A percentile compares a stretch with the other conserved stretches of the same genome.
phyloP scores from a whole-genome alignment of 2,888 invertebrate genomes.

The Aquatica leii region DNA sequence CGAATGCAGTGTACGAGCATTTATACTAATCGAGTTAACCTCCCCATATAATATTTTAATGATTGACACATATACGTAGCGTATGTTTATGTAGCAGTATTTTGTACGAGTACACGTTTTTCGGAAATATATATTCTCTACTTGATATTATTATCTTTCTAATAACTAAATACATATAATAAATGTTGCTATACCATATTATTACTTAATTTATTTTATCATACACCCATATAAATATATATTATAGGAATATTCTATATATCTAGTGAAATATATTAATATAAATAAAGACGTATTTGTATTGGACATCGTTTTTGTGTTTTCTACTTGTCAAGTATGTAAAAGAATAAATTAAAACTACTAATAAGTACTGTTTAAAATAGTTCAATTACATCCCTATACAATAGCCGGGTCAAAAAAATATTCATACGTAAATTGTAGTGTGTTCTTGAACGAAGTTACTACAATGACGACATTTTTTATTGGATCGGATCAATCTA shows the following conservation, averaged over 20 bases:
- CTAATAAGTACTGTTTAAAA: background rate
- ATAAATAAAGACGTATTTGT: conserved; percentile 63
- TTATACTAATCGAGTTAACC: conserved; percentile 54
- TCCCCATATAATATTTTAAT: conserved; percentile 58
- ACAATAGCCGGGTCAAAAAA: too few relatives aligned
- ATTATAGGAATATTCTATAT: conserved; percentile 59
- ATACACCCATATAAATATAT: conserved; percentile 59
- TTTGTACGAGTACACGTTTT: conserved; percentile 63
- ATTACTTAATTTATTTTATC: conserved; percentile 62
- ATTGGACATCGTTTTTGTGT: conserved; percentile 52
- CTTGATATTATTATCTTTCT: conserved; percentile 61
- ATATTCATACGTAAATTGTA: too few relatives aligned
- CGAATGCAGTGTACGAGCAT: conserved; percentile 52
- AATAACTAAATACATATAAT: conserved; percentile 59
- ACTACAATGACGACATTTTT: too few relatives aligned
- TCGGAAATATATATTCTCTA: conserved; percentile 60
- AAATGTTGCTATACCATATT: conserved; percentile 62
- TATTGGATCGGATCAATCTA: too few relatives aligned
- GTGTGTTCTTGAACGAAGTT: too few relatives aligned
- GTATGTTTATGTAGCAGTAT: conserved; percentile 59
- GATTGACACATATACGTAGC: conserved; percentile 56
- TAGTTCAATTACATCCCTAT: too few relatives aligned
- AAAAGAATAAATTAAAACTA: background rate
- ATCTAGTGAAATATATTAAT: conserved; percentile 63
- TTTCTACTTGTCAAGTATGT: conserved; percentile 1